Evolutionary conservation across 2,888 invertebrate species (phyloP).

Genomic region (Chironomus riparius): DNA sequence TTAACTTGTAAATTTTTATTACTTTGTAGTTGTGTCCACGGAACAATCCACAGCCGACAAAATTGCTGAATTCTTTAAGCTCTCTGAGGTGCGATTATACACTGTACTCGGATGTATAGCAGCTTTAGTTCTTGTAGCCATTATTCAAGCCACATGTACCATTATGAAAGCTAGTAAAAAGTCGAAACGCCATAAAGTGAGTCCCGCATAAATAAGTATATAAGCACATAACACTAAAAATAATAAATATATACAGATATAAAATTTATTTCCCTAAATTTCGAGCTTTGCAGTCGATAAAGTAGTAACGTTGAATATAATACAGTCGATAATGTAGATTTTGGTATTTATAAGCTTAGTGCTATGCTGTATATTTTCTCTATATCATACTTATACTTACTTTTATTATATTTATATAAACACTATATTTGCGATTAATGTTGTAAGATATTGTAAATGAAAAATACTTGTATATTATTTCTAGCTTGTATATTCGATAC

Average conservation of each 20-base stretch:
- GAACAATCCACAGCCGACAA: slow-evolving; percentile 42
- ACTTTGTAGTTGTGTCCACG: slow-evolving; percentile 31
- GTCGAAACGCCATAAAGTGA: slow-evolving; percentile 60
- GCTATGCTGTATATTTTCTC: too few species aligned
- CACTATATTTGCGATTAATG: too few species aligned
- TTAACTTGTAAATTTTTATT: neutral
- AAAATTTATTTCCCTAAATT: neutral
- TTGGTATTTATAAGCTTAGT: neutral
- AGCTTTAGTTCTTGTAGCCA: slow-evolving; percentile 66
- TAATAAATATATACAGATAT: neutral
- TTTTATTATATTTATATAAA: too few species aligned
- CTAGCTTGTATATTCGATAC: slow-evolving; percentile 26
- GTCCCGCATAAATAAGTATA: slow-evolving; percentile 19
- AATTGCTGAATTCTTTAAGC: slow-evolving; percentile 49
- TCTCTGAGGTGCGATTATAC: slow-evolving; percentile 67
- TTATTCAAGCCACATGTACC: slow-evolving; percentile 77
- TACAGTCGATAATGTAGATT: neutral
- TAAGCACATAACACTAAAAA: neutral
- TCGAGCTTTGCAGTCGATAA: slow-evolving; percentile 12
- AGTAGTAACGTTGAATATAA: neutral
- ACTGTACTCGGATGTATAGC: slow-evolving; percentile 74
- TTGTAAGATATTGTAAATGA: too few species aligned
- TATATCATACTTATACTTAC: too few species aligned
- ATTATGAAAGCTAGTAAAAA: slow-evolving; percentile 59
- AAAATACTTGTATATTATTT: slow-evolving; percentile 10